Evolutionary conservation across 1,140 invertebrate species (phyloP), one percentile per base, ranked within the genome.

Genomic region (Caenorhabditis inopinata): DNA sequence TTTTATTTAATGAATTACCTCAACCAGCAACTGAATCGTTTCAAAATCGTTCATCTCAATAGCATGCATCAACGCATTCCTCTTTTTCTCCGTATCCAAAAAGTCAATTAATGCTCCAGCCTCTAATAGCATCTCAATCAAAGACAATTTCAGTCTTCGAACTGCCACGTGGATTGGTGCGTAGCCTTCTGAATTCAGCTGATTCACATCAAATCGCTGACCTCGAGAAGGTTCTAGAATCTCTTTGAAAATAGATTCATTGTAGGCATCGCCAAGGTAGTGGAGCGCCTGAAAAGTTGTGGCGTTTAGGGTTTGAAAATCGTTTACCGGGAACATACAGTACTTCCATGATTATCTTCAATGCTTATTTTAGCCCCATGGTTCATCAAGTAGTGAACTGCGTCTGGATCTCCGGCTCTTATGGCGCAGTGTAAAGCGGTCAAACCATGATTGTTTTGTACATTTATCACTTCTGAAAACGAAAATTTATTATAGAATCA

Each of bases 201-300:
- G 46, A 29, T 78, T 75, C 18, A 81, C n/a, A 35, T 77, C 48
- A 5, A 79, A 51, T 16, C 23, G n/a, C n/a, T 38, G 27, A 12
- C 45, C 74, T 27, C 35, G 27, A 12, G 27, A 27, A 21, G 49
- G 35, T 42, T 81, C 80, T 2, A 81, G 32, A 23, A 81, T 35
- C 29, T 81, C 80, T 48, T 81, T 81, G 75, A 68, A 81, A 47
- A 81, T 81, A 1, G 74, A 78, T 27, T 81, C 80, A 58, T 81
- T 81, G 75, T 81, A 76, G 27, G 80, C 74, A 21, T 81, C 80
- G 6, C 77, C 74, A 21, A 81, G 58, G 35, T 81, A 81, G 42
- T 81, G 80, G n/a, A 81, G 45, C 38, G 53, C 51, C 79, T 81
- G 38, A 42, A 14, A 32, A 68, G 27, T 16, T 5, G 9, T 68